Base-by-base conservation (phyloP, 2,888 invertebrate genomes). In the Mimas tiliae region DNA sequence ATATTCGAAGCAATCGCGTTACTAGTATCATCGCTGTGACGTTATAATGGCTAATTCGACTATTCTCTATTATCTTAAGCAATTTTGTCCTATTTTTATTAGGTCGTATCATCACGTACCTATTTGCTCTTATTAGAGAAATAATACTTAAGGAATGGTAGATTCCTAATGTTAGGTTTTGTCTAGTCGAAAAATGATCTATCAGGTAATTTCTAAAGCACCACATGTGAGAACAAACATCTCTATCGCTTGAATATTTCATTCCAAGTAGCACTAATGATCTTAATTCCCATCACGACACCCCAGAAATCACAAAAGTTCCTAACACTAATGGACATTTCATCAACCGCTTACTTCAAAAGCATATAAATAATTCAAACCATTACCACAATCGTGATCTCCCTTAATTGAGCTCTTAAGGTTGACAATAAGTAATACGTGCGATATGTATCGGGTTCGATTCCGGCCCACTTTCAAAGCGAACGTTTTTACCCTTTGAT, bases 401-500 rank as follows among this genome's bases (percentile, higher is more conserved):
- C 68, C 75, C 79, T 80, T 85, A 86, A 87, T 87, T 86, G 83
- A 87, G 86, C 83, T 87, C 84, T 87, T 87, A 87, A 75, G 74
- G 82, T 80, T 82, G 86, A 88, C 85, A 85, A 85, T 83, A 84
- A 86, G 77, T 85, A 84, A 87, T 85, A 78, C 75, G 74, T 70
- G 72, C 72, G 83, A 83, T 82, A 77, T 77, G 73, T 75, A 84
- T 82, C 81, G 73, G 71, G 77, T 75, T 78, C 74, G 72, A 66
- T 27, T 38, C 53, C 73, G 81, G 71, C 80, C 83, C 68, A 81
- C 78, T 83, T 84, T 72, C 66, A 70, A 72, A 70, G 70, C 68
- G 68, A 65, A 12, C 62, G 27, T 63, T 63, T 63, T 63, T 48
- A 7, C 48, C 62, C 58, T 58, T 21, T 58, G 58, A 55, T 55